phyloP scores from a whole-genome alignment of 2,888 invertebrate species.

The Eilema griseolum region DNA sequence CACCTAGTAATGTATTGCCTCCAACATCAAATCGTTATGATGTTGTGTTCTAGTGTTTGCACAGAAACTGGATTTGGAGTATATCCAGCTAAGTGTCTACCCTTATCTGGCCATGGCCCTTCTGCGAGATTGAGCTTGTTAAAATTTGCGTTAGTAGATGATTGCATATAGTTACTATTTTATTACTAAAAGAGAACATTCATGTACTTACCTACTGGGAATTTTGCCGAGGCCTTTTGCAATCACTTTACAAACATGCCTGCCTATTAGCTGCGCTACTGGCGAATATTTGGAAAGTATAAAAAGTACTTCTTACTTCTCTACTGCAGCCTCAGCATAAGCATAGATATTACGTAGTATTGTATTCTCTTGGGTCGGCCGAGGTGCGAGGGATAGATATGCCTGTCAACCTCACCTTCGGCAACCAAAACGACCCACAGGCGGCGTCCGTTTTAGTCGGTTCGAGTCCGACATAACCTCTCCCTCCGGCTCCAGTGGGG shows the following conservation, averaged over 20 bases:
- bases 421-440: too few species aligned
- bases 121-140: constrained; percentile 82
- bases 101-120: constrained; percentile 93
- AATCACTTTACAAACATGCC: neutral
- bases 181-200: too few species aligned
- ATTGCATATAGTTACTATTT: neutral
- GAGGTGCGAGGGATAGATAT: too few species aligned
- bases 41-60: constrained; percentile 93
- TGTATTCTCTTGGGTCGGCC: too few species aligned
- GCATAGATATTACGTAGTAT: too few species aligned
- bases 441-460: too few species aligned
- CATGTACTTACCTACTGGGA: neutral
- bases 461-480: too few species aligned
- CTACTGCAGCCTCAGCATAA: too few species aligned
- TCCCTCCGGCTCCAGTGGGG: too few species aligned
- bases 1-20: constrained; percentile 92
- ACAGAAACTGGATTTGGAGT: constrained; percentile 94
- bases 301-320: too few species aligned
- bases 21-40: constrained; percentile 91
- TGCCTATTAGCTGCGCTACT: neutral
- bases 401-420: too few species aligned
- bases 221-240: neutral
- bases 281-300: too few species aligned
- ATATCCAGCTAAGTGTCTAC: constrained; percentile 90
- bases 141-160: constrained; percentile 61